Base-by-base conservation (phyloP, 2,797 vertebrate genomes). In the Urophycis tenuis region DNA sequence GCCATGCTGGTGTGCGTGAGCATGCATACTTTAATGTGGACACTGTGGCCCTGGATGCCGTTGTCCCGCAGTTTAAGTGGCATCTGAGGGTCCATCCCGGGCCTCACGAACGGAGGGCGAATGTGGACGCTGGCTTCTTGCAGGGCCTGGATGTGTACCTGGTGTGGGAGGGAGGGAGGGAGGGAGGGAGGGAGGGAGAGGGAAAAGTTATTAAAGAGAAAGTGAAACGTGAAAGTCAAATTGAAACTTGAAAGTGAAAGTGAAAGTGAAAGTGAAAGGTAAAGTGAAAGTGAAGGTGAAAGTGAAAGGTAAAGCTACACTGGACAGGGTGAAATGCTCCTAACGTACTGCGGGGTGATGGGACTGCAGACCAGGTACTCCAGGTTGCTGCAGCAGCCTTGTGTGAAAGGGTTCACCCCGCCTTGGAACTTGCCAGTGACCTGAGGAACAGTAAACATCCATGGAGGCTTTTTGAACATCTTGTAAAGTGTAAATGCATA, bases 391-490 rank as follows among this genome's bases (percentile, higher is more conserved):
- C 93, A 98, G 85, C 96, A 99, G 78, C 98, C 97, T 35, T 94
- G 93, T 0, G 96, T 96, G 81, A 98, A 99, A 49, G 97, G 97
- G 84, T 99, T 99, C 30, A 96, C 94, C 49, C 96, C 97, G 64
- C 95, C 96, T 11, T 97, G 96, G 85, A 99, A 99, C 91, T 99
- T 99, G 49, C 97, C 97, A 0, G 97, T 99, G 74, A 99, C 96
- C 97, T 99, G 90, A 77, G 88, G 81, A 81, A 41, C 39, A 41
- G 39, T 15, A 41, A 41, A 39, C 14, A 39, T 39, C 7, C 1
- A 6, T 36, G 35, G 9, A 36, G 11, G 35, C 35, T 36, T 36
- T 36, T 36, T 36, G 35, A 36, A 36, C 4, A 10, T 36, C 35
- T 36, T 36, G 11, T 6, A 36, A 36, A 36, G 7, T 36, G 6